Evolutionary conservation across 2,888 invertebrate species (phyloP).

Genomic region (Cremastinae sp.): DNA sequence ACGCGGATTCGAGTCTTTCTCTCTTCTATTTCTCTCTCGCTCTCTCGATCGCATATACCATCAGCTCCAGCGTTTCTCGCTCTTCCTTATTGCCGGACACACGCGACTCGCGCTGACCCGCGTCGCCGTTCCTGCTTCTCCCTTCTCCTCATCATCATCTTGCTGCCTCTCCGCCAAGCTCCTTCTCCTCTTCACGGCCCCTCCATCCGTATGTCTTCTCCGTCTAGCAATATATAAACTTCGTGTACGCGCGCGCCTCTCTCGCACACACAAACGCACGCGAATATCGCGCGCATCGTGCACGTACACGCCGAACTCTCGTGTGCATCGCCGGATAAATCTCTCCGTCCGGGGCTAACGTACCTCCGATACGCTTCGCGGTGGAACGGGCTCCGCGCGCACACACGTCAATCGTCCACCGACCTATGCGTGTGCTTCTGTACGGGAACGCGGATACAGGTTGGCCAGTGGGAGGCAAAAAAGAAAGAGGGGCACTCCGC

Average conservation of each 20-base stretch:
- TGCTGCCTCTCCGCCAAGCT: background rate
- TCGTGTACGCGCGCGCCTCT: conserved; percentile 13
- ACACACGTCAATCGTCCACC: conserved; percentile 15
- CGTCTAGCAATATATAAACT: conserved; percentile 12
- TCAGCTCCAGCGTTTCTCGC: conserved; percentile 12
- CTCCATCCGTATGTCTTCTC: conserved; percentile 19
- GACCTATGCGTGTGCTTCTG: background rate
- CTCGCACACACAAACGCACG: conserved; percentile 30
- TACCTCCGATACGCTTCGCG: conserved; percentile 65
- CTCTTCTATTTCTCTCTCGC: conserved; percentile 39
- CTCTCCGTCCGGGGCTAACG: conserved; percentile 74
- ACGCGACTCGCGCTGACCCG: conserved; percentile 39
- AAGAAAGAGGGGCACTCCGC: conserved; percentile 45
- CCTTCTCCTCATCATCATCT: background rate
- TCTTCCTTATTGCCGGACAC: conserved; percentile 54
- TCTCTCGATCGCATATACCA: conserved; percentile 15
- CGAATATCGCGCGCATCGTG: conserved; percentile 58
- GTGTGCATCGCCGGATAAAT: conserved; percentile 78
- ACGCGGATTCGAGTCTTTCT: conserved; percentile 45
- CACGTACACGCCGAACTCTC: conserved; percentile 72
- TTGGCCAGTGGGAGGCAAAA: conserved; percentile 29
- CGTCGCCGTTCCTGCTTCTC: conserved; percentile 22
- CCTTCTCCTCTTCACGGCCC: conserved; percentile 20
- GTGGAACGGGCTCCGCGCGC: conserved; percentile 37
- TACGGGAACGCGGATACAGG: conserved; percentile 9